Evolutionary conservation across 2,113 vertebrate genomes (phyloP), one percentile per base, ranked within the genome.

Genomic region (Odocoileus virginianus): DNA sequence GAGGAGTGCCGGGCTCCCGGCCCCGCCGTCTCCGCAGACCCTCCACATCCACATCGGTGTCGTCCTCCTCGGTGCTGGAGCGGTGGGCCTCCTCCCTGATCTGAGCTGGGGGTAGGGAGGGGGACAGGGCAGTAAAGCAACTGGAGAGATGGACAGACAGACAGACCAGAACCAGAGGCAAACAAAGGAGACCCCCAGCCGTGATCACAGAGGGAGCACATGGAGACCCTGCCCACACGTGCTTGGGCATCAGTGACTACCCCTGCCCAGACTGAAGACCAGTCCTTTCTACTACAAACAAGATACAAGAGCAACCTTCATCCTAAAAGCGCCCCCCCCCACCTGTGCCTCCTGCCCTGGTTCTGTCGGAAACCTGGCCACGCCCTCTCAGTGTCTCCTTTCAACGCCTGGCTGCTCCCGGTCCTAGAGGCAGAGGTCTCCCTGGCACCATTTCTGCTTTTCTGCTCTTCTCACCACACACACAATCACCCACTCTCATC

Each of bases 1-100:
- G 4, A 82, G 54, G 2, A 0, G 9, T 10, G 55, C 92, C 25
- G 28, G 90, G n/a, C 0, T 98, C 90, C 0, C 25, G 96, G 36
- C 95, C 97, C 16, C 96, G 94, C 9, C 98, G 97, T 12, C 84
- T 96, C 81, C 98, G 96, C 81, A 99, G 98, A 11, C 99, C 98
- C 64, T 98, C 98, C 0, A 7, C 4, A 0, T 98, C 98, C 3
- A 88, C 0, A 0, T 98, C 98, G 0, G 98, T 98, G 50, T 98
- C 98, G 0, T 98, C 98, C 0, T 98, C 98, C 0, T 98, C 98
- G 0, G 98, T 98, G 96, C 98, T 98, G 36, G 97, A 98, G 83
- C 94, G 36, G 67, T 23, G 95, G 55, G 55, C 60, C 57, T 97
- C 98, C 64, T 97, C 95, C 28, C 64, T 36, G 23, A 89, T 45